Conservation (phyloP, 1,140 invertebrate genomes). For the Drosophila nikananu region DNA sequence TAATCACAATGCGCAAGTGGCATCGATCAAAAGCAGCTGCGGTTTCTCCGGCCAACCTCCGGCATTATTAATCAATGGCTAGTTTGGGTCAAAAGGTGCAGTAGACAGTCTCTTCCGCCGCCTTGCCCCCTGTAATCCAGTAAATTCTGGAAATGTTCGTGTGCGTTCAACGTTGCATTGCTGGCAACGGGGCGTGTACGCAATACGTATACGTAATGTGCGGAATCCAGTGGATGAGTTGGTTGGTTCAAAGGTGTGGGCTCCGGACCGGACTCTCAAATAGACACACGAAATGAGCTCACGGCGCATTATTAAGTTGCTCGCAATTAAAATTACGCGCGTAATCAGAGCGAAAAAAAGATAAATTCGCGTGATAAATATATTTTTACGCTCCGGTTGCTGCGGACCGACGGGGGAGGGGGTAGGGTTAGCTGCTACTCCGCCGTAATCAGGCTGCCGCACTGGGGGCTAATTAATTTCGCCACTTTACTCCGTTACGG, state of each 20-base stretch:
- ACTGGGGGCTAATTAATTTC: constrained; percentile 83
- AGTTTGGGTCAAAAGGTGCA: constrained; percentile 54
- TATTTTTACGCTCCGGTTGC: constrained; percentile 63
- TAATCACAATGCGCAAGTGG: constrained; percentile 46
- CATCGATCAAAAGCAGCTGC: constrained; percentile 51
- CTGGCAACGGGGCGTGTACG: constrained; percentile 24
- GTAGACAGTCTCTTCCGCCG: constrained; percentile 25
- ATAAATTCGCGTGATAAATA: constrained; percentile 82
- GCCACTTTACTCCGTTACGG: constrained; percentile 75
- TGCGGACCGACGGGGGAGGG: constrained; percentile 21
- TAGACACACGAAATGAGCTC: constrained; percentile 32
- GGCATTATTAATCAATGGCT: constrained; percentile 71
- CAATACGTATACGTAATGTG: constrained; percentile 36
- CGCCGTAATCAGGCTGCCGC: constrained; percentile 77
- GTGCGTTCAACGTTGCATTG: constrained; percentile 10
- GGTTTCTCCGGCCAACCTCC: constrained; percentile 8
- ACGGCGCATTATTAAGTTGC: constrained; percentile 74
- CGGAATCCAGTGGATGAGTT: background rate
- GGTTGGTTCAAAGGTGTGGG: constrained; percentile 38
- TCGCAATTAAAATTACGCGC: constrained; percentile 82
- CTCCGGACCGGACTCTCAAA: background rate
- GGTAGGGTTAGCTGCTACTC: constrained; percentile 45
- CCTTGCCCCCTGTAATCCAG: constrained; percentile 36
- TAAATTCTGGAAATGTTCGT: constrained; percentile 14
- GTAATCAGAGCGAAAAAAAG: constrained; percentile 83